Evolutionary conservation across 2,888 invertebrate species (phyloP), one percentile per base, ranked within the genome.

Genomic region (Lasiommata megera): DNA sequence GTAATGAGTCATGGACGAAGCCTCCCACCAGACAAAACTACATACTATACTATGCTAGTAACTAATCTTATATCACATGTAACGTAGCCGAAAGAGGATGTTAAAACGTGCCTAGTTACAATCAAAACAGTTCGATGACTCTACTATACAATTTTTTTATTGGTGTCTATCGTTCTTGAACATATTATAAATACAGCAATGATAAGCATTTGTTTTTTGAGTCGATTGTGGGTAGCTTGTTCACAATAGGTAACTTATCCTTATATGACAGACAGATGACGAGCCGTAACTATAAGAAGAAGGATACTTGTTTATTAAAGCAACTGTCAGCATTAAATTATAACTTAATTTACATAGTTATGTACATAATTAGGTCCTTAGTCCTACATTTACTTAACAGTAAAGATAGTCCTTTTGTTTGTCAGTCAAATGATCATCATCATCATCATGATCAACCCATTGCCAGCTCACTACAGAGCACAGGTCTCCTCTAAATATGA

Each of bases 181-280:
- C 16, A 31, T 31, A 29, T 44, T 29, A 11, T 16, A 31, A 46
- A 16, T 17, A n/a, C 3, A n/a, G 11, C 5, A 11, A 46, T 46
- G 46, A 46, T 46, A 46, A 44, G 28, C 29, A 46, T 16, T 31
- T 46, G 28, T 46, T 31, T 46, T 23, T 11, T 11, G 11, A 9
- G 3, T 11, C 28, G 6, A n/a, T 16, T 46, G 46, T 46, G 14
- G 46, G 46, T 46, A 29, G 31, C 31, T 16, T 1, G 9, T 9
- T 31, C 29, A 46, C 46, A 46, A 51, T 44, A 56, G 43, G 9
- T 51, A 41, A 38, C 12, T 23, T 46, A 31, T 46, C 46, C 46
- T 46, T 16, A 46, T 46, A 31, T 46, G 46, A 46, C 46, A 46
- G 31, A 31, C 12, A 29, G 11, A 31, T 46, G 46, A 46, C 46